phyloP scores from a whole-genome alignment of 2,797 vertebrate species.

The Craterocephalus amniculus region DNA sequence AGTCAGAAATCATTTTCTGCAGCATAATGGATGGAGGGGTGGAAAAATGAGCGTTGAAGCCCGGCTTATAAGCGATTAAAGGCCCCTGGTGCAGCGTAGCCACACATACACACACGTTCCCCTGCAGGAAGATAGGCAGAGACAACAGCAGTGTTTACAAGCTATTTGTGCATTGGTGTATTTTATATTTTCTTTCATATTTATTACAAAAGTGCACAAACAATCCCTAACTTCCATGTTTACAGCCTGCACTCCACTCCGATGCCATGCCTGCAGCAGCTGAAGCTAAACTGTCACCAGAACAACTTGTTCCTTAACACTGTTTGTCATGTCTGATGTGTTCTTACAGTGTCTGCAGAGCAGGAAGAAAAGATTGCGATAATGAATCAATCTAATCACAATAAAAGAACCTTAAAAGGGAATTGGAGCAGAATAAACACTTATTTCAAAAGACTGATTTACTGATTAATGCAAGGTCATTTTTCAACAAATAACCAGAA shows the following conservation, averaged over 20 bases:
- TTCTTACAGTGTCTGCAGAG: background rate
- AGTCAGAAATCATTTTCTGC: conserved; percentile 78
- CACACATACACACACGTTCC: conserved; percentile 16
- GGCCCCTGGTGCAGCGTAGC: conserved; percentile 20
- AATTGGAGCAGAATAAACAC: background rate
- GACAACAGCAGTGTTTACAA: conserved; percentile 4
- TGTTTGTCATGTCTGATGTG: background rate
- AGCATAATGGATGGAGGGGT: conserved; percentile 65
- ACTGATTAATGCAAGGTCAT: background rate
- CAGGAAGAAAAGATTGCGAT: background rate
- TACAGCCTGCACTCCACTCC: background rate
- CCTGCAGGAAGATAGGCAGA: conserved; percentile 12
- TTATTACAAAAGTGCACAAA: background rate
- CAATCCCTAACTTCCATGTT: background rate
- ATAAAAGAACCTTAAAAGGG: background rate
- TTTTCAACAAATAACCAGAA: background rate
- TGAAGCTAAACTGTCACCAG: background rate
- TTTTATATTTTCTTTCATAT: background rate
- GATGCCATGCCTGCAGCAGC: background rate
- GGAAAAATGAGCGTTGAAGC: conserved; percentile 61
- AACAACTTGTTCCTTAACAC: background rate
- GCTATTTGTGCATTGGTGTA: background rate
- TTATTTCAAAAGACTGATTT: too few relatives aligned
- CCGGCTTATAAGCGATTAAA: conserved; percentile 71
- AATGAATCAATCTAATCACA: background rate